Evolutionary conservation across 2,113 vertebrate species (phyloP).

Genomic region (Elgaria multicarinata): DNA sequence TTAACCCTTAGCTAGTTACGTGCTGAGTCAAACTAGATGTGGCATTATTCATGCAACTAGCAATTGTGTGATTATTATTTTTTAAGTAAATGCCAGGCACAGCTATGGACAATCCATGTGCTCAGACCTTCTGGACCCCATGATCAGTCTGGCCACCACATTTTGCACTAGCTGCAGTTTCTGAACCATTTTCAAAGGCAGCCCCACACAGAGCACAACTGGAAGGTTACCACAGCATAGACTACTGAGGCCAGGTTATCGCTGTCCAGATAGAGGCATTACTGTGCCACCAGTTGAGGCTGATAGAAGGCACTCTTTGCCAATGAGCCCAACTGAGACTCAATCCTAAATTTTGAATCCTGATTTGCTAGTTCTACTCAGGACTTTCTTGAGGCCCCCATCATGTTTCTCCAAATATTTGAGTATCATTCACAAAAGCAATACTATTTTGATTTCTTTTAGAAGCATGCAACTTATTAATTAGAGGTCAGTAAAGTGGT

Average conservation of each 20-base stretch:
- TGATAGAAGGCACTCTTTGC: too few relatives aligned
- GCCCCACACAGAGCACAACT: too few relatives aligned
- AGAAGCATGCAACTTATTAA: background rate
- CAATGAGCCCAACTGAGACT: too few relatives aligned
- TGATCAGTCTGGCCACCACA: background rate
- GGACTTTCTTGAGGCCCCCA: background rate
- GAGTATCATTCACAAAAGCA: background rate
- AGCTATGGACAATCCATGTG: background rate
- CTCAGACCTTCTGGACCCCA: background rate
- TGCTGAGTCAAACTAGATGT: background rate
- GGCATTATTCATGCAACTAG: background rate
- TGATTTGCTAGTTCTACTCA: background rate
- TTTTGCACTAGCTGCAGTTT: too few relatives aligned
- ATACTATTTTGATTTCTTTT: background rate
- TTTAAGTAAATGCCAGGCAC: background rate
- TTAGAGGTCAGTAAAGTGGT: background rate
- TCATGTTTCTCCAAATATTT: background rate
- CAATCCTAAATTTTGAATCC: too few relatives aligned
- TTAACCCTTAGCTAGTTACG: background rate
- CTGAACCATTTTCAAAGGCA: too few relatives aligned
- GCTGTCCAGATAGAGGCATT: too few relatives aligned
- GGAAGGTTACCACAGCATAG: too few relatives aligned
- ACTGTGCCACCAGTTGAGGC: too few relatives aligned
- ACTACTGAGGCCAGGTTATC: too few relatives aligned
- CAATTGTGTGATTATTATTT: too few relatives aligned